Base-by-base conservation (phyloP, 2,797 vertebrate genomes). In the Artibeus lituratus region DNA sequence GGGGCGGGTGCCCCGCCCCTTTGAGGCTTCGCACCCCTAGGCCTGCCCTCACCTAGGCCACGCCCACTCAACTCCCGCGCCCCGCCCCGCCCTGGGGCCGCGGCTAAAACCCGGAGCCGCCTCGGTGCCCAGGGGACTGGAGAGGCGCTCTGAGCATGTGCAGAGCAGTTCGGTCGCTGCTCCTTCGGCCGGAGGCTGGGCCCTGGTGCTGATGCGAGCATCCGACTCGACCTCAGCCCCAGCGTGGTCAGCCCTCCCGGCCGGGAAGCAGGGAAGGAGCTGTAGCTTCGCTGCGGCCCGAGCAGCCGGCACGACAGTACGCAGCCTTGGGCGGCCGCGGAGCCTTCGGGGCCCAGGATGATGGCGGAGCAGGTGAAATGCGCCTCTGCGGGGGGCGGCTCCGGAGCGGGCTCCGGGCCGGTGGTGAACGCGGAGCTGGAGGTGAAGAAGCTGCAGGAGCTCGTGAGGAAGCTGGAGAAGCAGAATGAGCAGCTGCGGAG, bases 381-480 rank as follows among this genome's bases (percentile, higher is more conserved):
- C 96, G 98, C 95, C 69, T 95, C 98, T 32, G 98, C 99, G 97
- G 98, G 96, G 97, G 98, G 98, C 76, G 97, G 98, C 93, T 83
- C 98, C n/a, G 92, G 96, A 51, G 90, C 97, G 47, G 97, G 97
- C 97, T 51, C 97, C 49, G 97, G 98, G 92, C 93, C 97, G 86
- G 98, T 98, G 93, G 98, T 98, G 96, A 99, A 98, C 98, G 99
- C 99, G 42, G 99, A 99, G 98, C 99, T 99, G 98, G 99, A 99
- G 99, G 99, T 99, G 98, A 98, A 99, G 96, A 99, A 99, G 99
- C 99, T 99, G 42, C 99, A 99, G 98, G 99, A 99, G 97, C 98
- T 99, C 96, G 99, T 99, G 93, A 99, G 99, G 93, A 99, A 99
- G 98, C 97, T 99, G 98, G 99, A 99, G 98, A 99, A 98, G 97